Percentiles rank a stretch among this genome's conserved stretches.
These are phyloP conservation scores for Eunapius fragilis DNA, from an alignment of 37 sponge, comb jelly and placozoan genomes.

Conservation along the genomic window DNA sequence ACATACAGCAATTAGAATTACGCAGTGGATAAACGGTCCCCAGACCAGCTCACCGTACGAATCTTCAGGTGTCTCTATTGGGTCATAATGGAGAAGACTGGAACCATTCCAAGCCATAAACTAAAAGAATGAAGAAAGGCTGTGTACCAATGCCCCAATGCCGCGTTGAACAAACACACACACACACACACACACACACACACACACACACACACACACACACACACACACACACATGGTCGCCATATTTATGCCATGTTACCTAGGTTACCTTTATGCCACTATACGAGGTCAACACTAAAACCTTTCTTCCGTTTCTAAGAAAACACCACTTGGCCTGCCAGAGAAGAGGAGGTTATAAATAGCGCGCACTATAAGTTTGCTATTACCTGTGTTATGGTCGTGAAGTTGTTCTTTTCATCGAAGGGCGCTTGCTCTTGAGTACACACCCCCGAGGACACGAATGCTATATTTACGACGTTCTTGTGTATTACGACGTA, in stretches of 20 bases:
- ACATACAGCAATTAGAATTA: too few species aligned
- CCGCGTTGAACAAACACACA: too few species aligned
- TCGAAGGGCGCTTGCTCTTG: not conserved
- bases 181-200: too few species aligned
- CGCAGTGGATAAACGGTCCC: too few species aligned
- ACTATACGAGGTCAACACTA: slow-evolving; percentile 59
- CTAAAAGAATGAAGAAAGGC: not conserved
- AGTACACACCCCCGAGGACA: slow-evolving; percentile 7
- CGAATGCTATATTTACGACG: not conserved
- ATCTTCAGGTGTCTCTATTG: slow-evolving; percentile 33
- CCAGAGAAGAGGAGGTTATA: not conserved
- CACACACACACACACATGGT: too few species aligned
- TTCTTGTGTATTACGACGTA: slow-evolving; percentile 40
- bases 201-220: too few species aligned
- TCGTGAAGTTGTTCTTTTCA: not conserved
- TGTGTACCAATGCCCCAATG: too few species aligned
- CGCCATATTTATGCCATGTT: not conserved
- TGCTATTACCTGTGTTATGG: slow-evolving; percentile 35
- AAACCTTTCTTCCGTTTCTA: slow-evolving; percentile 1
- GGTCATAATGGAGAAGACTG: slow-evolving; percentile 15
- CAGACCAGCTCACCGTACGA: slow-evolving; percentile 17
- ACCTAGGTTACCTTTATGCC: slow-evolving; percentile 52
- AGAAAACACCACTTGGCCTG: slow-evolving; percentile 71
- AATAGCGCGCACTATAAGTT: not conserved
- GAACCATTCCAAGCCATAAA: slow-evolving; percentile 21